These are phyloP conservation scores for Chloebia gouldiae DNA, from an alignment of 2,113 vertebrate species.

Conservation along the genomic window DNA sequence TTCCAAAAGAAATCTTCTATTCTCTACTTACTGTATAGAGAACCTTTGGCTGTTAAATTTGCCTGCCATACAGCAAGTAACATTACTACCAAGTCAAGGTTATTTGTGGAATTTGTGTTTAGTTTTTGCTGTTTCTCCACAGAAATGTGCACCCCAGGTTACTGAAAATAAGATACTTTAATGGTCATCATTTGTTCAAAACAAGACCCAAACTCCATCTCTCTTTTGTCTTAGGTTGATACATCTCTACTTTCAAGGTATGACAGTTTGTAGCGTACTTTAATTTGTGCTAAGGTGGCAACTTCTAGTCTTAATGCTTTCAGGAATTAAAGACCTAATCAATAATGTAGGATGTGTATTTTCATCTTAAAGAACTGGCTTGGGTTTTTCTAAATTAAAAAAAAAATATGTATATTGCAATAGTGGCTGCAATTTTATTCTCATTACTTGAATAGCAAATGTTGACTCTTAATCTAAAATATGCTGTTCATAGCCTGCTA, in stretches of 20 bases:
- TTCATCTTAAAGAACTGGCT: background rate
- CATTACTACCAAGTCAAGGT: background rate
- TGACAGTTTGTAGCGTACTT: background rate
- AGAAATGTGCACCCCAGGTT: background rate
- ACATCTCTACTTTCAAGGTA: background rate
- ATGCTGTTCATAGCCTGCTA: background rate
- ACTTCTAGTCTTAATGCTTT: background rate
- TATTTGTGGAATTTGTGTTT: background rate
- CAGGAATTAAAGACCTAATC: background rate
- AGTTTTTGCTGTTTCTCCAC: background rate
- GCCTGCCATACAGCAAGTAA: fast-evolving
- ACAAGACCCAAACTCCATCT: fast-evolving
- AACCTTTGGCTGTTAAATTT: background rate
- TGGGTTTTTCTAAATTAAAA: background rate
- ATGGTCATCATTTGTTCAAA: background rate
- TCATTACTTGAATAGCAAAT: background rate
- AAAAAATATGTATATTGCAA: background rate
- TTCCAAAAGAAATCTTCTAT: background rate
- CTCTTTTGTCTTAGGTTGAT: background rate
- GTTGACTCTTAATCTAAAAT: background rate
- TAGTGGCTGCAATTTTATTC: background rate
- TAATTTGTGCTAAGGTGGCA: background rate
- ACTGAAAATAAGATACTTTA: background rate
- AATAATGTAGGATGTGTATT: background rate
- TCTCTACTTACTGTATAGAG: background rate